phyloP scores from a whole-genome alignment of 2,797 vertebrate species.

The Aphelocoma californica region DNA sequence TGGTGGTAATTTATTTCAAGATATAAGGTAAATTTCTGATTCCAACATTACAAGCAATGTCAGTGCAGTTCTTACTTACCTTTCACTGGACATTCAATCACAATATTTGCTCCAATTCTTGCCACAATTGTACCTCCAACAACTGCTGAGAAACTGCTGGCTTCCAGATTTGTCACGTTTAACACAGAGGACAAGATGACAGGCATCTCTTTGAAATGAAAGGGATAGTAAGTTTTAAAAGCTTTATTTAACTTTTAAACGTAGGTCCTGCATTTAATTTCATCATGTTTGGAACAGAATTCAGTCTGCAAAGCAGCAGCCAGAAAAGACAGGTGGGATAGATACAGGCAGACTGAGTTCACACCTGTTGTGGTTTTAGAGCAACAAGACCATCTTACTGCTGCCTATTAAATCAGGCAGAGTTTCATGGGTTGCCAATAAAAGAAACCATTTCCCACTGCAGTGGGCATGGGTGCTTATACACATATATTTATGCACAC shows the following conservation, averaged over 20 bases:
- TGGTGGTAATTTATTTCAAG: neutral
- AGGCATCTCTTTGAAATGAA: constrained; percentile 80
- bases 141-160: constrained; percentile 58
- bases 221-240: constrained; percentile 27
- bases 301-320: neutral
- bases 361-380: neutral
- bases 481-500: neutral
- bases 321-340: neutral
- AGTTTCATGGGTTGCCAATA: neutral
- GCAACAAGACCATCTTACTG: neutral
- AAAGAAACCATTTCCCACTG: neutral
- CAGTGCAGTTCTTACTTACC: constrained; percentile 72
- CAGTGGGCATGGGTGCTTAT: neutral
- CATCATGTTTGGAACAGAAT: neutral
- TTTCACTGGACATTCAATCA: constrained; percentile 81
- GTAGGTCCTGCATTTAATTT: neutral
- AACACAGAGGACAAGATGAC: constrained; percentile 73
- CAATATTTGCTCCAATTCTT: constrained; percentile 74
- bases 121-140: constrained; percentile 79
- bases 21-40: neutral
- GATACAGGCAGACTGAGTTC: neutral
- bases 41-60: neutral
- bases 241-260: neutral
- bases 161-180: constrained; percentile 75
- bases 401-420: neutral